Base-by-base conservation (phyloP, 30 jellyfish, hydroid and myxozoan species). In the Aurelia sp. region DNA sequence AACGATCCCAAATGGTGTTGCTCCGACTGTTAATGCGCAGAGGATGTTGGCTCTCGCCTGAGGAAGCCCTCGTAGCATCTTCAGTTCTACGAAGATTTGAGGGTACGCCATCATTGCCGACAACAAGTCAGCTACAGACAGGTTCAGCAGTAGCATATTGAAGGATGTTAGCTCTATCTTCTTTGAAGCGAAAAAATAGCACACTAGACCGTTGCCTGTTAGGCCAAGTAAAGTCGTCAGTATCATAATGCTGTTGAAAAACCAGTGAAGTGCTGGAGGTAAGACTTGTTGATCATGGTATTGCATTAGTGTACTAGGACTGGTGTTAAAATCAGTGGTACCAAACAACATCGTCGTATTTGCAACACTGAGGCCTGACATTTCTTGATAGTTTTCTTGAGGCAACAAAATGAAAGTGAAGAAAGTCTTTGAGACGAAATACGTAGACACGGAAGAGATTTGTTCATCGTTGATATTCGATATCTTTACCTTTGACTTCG, bases 21-120 rank as follows among this genome's bases (percentile, higher is more conserved):
- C 76, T 61, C 98, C 82, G 55, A 88, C 76, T 90, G 98, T 72
- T 33, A 72, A 24, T 78, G 97, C 84, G 80, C 97, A 67, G 80
- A 93, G 79, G 58, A 80, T 38, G 61, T 70, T 50, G 2, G 85
- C 85, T 7, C 73, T 63, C 47, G 13, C 51, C 21, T 30, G 60
- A 18, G 78, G 57, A 22, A 67, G 35, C 3, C 55, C 22, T 16
- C 92, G 92, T n/a, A 82, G 20, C 72, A 41, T 72, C 33, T n/a
- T 69, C 48, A 82, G 80, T 11, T 82, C 92, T 40, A 70, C 85
- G 44, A 82, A 69, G 8, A 82, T 82, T 12, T 69, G 85, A 18
- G 92, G 92, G 40, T 82, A 82, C 8, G 92, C 92, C n/a, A 71
- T 53, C 2, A 82, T 16, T 47, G 59, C 92, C 0, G 86, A 84